Conservation (phyloP, 2,797 vertebrate species). For the Takifugu rubripes region DNA sequence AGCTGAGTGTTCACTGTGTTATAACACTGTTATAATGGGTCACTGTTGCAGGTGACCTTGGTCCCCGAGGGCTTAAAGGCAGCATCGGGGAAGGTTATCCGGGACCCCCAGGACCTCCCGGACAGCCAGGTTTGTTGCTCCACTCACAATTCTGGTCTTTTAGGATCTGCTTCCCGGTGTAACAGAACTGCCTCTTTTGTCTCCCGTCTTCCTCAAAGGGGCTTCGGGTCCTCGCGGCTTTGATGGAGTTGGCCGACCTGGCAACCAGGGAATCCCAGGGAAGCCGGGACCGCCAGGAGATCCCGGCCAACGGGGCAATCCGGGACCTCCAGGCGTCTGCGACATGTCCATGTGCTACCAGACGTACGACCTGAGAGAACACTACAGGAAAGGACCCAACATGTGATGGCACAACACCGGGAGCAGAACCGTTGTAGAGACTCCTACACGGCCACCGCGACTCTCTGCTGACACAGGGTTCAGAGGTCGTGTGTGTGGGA, state of each 20-base stretch:
- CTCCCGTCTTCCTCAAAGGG: conserved; percentile 50
- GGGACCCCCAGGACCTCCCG: conserved; percentile 72
- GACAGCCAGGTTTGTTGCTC: conserved; percentile 67
- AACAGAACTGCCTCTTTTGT: no score
- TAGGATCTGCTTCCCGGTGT: neutral
- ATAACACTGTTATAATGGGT: no score
- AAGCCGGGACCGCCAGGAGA: conserved; percentile 69
- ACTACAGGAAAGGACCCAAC: conserved; percentile 81
- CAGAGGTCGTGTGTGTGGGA: conserved; percentile 27
- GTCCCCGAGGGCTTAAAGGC: conserved; percentile 74
- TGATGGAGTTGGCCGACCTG: conserved; percentile 73
- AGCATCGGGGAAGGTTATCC: conserved; percentile 71
- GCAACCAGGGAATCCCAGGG: conserved; percentile 72
- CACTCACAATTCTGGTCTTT: neutral
- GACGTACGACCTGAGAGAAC: conserved; percentile 73
- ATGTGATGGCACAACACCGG: conserved; percentile 51
- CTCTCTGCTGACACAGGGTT: conserved; percentile 20
- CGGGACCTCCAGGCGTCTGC: conserved; percentile 75
- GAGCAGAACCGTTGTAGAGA: neutral
- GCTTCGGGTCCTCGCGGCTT: conserved; percentile 73
- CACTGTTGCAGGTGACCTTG: conserved; percentile 66
- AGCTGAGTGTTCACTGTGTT: no score
- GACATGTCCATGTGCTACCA: conserved; percentile 79
- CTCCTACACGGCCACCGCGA: conserved; percentile 21
- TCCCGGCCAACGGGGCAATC: conserved; percentile 72